A percentile compares a stretch with the other conserved stretches of the same genome.
These are phyloP conservation scores for Panzeria rudis DNA, from an alignment of 2,888 invertebrate species.

Conservation along the genomic window DNA sequence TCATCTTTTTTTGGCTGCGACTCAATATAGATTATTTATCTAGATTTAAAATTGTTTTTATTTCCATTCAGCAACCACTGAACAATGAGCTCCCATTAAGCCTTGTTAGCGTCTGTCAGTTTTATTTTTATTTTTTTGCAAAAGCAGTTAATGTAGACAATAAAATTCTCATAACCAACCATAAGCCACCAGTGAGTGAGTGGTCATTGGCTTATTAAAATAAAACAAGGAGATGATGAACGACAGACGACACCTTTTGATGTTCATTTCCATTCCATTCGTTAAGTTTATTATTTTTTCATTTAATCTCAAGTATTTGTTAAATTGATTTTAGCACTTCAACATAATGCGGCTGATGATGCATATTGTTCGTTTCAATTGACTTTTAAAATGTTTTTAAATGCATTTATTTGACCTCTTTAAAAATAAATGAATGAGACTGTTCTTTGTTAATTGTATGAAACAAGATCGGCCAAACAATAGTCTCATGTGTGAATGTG, in stretches of 20 bases:
- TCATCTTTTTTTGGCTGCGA: not conserved
- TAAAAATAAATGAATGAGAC: not conserved
- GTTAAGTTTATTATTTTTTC: slow-evolving; percentile 48
- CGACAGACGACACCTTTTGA: slow-evolving; percentile 54
- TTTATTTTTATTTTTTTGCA: slow-evolving; percentile 10
- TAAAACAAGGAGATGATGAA: slow-evolving; percentile 24
- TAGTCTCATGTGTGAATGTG: not conserved
- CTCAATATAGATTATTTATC: slow-evolving; percentile 54
- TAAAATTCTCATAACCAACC: slow-evolving; percentile 52
- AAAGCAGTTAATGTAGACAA: slow-evolving; percentile 33
- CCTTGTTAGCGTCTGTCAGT: slow-evolving; percentile 69
- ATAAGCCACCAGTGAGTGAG: slow-evolving; percentile 35
- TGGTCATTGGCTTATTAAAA: slow-evolving; percentile 51
- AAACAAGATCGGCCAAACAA: slow-evolving; percentile 8
- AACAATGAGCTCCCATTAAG: slow-evolving; percentile 69
- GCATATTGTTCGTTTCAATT: slow-evolving; percentile 59
- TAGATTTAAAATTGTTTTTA: slow-evolving; percentile 59
- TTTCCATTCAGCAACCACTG: slow-evolving; percentile 36
- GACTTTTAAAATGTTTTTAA: slow-evolving; percentile 62
- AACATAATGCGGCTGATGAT: slow-evolving; percentile 35
- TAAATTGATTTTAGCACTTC: slow-evolving; percentile 66
- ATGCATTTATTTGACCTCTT: slow-evolving; percentile 60
- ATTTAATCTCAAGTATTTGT: slow-evolving; percentile 58
- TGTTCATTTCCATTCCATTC: slow-evolving; percentile 44
- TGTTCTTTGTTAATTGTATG: slow-evolving; percentile 33